Evolutionary conservation across 2,113 vertebrate species (phyloP).

Genomic region (Rynchops niger): DNA sequence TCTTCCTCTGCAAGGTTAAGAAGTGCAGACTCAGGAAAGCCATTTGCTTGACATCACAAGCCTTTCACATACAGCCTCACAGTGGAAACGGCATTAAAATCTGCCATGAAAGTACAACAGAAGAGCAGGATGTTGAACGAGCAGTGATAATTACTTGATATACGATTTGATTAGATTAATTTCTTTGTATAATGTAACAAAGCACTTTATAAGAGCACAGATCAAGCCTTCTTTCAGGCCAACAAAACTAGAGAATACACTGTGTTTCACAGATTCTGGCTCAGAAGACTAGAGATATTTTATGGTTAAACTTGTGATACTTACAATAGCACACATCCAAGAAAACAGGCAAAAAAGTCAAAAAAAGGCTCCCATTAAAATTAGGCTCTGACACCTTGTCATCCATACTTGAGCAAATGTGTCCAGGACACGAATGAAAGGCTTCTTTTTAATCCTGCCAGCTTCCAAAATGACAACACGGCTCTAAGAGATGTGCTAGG

Average conservation of each 20-base stretch:
- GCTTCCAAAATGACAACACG: neutral
- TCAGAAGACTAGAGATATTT: neutral
- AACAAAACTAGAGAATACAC: neutral
- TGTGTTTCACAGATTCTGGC: neutral
- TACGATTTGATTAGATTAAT: neutral
- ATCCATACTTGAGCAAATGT: neutral
- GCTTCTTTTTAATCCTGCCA: neutral
- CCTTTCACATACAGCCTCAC: neutral
- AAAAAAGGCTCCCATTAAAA: neutral
- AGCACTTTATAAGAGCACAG: neutral
- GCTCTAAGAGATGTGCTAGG: neutral
- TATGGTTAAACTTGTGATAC: neutral
- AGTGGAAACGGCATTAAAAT: neutral
- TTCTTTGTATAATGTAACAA: neutral
- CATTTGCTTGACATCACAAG: neutral
- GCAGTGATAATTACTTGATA: neutral
- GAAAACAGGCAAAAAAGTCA: neutral
- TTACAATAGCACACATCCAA: neutral
- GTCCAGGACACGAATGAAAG: neutral
- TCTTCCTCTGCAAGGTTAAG: neutral
- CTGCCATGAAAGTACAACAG: neutral
- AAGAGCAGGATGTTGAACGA: neutral
- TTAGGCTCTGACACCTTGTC: neutral
- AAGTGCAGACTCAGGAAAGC: neutral
- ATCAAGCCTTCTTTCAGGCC: neutral